Base-by-base conservation (phyloP, 2,888 invertebrate genomes). In the Harmothoe impar region DNA sequence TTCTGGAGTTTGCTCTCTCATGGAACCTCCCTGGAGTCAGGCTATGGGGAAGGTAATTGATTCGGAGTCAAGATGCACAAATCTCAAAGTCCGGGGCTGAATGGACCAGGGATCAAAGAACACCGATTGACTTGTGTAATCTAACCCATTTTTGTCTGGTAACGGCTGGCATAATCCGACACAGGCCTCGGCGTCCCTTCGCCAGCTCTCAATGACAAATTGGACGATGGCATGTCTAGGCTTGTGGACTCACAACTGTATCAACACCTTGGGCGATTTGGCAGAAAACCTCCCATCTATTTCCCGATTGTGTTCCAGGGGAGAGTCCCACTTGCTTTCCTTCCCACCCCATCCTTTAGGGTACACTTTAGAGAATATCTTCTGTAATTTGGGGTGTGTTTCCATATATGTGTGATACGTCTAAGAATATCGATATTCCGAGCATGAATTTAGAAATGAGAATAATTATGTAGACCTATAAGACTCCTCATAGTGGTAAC, bases 251-350 rank as follows among this genome's bases (percentile, higher is more conserved):
- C 86, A 52, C 86, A 52, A 12, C 33, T 20, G 86, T 86, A 86
- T 86, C 86, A 86, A 86, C 86, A 86, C 86, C 86, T 86, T 54
- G 86, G 86, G 86, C 86, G 86, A 86, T 86, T 86, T 86, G 86
- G 86, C 86, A 86, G 86, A 86, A 86, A 86, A 86, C 86, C 86
- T 52, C 86, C 29, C 86, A 54, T 86, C 29, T 54, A 86, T 86
- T 86, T 86, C 86, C 52, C 86, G n/a, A 35, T 84, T 84, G 84
- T 51, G 43, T 72, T 84, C 84, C 23, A 33, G 84, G 43, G 51
- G n/a, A 43, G 43, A 43, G 43, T 51, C 84, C 29, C 84, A 35
- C 25, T 84, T 35, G 10, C 84, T 84, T 84, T 84, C 43, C 84
- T 17, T 43, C 84, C 84, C 15, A n/a, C 43, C 10, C n/a, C 84